phyloP scores from a whole-genome alignment of 2,797 vertebrate genomes.

The Anguilla megastoma region DNA sequence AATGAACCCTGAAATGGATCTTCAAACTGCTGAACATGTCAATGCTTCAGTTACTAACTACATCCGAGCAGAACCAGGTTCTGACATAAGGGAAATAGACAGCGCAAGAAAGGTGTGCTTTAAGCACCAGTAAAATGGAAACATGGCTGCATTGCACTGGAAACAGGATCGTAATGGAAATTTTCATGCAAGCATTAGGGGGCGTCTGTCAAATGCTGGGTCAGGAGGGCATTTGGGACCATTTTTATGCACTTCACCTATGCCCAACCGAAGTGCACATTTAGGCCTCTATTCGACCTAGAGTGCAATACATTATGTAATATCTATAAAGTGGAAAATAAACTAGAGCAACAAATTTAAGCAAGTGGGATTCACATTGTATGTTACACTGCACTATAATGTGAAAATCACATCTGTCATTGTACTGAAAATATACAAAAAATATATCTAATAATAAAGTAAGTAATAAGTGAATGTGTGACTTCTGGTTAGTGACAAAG shows the following conservation, averaged over 20 bases:
- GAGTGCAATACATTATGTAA: background rate
- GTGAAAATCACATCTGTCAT: background rate
- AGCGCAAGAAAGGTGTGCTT: background rate
- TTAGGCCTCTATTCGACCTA: background rate
- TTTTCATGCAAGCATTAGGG: background rate
- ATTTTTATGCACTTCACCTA: background rate
- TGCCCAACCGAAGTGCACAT: background rate
- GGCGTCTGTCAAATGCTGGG: background rate
- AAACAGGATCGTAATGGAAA: background rate
- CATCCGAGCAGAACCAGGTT: background rate
- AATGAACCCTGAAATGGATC: background rate
- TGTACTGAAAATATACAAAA: background rate
- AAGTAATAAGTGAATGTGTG: too few species aligned
- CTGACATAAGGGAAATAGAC: background rate
- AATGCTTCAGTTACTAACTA: background rate
- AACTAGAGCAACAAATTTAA: background rate
- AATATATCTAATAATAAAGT: background rate
- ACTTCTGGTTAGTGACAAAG: too few species aligned
- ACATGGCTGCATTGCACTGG: background rate
- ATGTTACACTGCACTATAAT: background rate
- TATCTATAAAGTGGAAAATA: background rate
- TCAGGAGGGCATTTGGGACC: background rate
- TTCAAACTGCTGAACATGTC: background rate
- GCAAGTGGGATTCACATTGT: background rate
- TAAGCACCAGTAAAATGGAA: background rate